These are phyloP conservation scores for Mythimna loreyi DNA, from an alignment of 2,888 invertebrate species.

Conservation along the genomic window DNA sequence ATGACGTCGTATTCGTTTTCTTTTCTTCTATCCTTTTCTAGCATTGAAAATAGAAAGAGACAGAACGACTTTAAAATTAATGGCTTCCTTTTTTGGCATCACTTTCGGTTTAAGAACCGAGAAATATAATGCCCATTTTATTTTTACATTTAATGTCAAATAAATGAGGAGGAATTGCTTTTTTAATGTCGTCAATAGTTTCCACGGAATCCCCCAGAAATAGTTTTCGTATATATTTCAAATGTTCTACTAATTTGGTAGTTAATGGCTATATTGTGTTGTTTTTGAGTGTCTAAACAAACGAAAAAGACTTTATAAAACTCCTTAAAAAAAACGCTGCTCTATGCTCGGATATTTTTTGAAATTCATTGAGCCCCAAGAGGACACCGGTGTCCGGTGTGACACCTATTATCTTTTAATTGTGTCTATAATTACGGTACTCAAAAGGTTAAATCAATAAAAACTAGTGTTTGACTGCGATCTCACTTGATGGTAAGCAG, in stretches of 20 bases:
- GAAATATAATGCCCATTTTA: slow-evolving; percentile 54
- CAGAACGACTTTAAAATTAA: slow-evolving; percentile 64
- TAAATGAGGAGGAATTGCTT: slow-evolving; percentile 51
- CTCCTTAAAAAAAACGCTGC: too few species aligned
- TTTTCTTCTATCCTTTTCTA: slow-evolving; percentile 68
- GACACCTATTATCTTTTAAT: too few species aligned
- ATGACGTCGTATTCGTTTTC: slow-evolving; percentile 84
- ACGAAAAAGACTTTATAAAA: not conserved
- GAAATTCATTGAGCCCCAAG: too few species aligned
- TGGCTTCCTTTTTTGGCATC: slow-evolving; percentile 77
- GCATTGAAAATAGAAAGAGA: slow-evolving; percentile 67
- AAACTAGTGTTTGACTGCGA: too few species aligned
- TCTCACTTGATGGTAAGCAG: too few species aligned
- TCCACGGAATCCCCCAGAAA: slow-evolving; percentile 41
- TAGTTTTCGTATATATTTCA: slow-evolving; percentile 22
- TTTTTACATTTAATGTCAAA: slow-evolving; percentile 59
- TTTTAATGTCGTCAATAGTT: slow-evolving; percentile 57
- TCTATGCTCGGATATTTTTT: too few species aligned
- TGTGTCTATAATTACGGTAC: too few species aligned
- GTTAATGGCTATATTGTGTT: slow-evolving; percentile 2
- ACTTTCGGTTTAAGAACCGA: slow-evolving; percentile 60
- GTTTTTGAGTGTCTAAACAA: slow-evolving; percentile 2
- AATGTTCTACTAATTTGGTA: slow-evolving; percentile 11
- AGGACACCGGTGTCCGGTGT: too few species aligned
- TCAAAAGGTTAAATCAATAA: too few species aligned